A percentile compares a stretch with the other conserved stretches of the same genome.
Evolutionary conservation across 2,888 invertebrate species (phyloP).

Genomic region (Platycheirus albimanus): DNA sequence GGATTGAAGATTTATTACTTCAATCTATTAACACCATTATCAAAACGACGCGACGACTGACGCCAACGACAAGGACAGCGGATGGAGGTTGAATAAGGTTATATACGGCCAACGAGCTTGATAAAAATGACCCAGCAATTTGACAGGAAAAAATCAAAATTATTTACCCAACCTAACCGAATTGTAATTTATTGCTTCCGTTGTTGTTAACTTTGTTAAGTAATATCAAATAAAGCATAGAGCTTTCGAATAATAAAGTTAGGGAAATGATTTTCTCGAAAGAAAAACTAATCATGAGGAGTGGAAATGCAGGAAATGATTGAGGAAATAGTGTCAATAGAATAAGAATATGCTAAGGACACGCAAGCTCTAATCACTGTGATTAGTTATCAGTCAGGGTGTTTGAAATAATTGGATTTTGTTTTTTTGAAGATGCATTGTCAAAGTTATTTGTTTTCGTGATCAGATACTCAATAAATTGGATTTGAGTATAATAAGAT

Average conservation of each 20-base stretch:
- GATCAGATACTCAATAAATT: too few relatives aligned
- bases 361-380: too few relatives aligned
- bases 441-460: too few relatives aligned
- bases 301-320: constrained; percentile 17
- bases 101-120: constrained; percentile 32
- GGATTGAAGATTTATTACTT: constrained; percentile 31
- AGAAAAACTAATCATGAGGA: constrained; percentile 3
- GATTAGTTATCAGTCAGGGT: too few relatives aligned
- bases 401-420: too few relatives aligned
- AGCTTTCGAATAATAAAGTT: neutral
- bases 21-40: constrained; percentile 7
- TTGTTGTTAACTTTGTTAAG: constrained; percentile 27
- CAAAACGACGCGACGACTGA: neutral
- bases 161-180: constrained; percentile 10
- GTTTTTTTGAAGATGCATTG: too few relatives aligned
- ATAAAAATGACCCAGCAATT: constrained; percentile 38
- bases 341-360: neutral
- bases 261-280: constrained; percentile 18
- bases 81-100: constrained; percentile 18
- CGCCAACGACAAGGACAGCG: neutral
- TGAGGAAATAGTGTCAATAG: neutral
- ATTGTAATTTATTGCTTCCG: constrained; percentile 36
- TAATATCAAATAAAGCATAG: neutral
- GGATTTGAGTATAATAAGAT: too few relatives aligned
- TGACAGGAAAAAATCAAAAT: constrained; percentile 18